phyloP scores from a whole-genome alignment of 2,113 vertebrate species.

The Edolisoma coerulescens region DNA sequence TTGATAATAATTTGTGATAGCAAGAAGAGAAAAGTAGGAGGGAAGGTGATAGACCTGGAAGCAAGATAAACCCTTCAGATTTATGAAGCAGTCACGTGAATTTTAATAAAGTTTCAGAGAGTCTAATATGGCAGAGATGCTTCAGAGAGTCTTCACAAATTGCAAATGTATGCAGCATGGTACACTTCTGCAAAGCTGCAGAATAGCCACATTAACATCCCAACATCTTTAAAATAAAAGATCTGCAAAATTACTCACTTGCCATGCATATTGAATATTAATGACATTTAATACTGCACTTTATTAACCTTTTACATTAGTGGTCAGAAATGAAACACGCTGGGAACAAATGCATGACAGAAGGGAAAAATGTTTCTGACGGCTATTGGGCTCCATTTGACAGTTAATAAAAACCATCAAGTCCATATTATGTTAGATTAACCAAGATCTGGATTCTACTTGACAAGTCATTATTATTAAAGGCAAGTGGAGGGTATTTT shows the following conservation, averaged over 20 bases:
- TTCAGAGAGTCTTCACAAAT: constrained; percentile 54
- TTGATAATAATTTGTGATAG: background rate
- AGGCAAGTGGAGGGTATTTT: constrained; percentile 81
- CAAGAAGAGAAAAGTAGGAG: background rate
- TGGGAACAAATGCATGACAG: constrained; percentile 64
- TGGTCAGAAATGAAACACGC: constrained; percentile 69
- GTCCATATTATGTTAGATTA: constrained; percentile 78
- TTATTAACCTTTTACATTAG: constrained; percentile 76
- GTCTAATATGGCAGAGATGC: constrained; percentile 8
- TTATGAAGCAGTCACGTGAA: background rate
- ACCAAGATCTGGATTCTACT: constrained; percentile 75
- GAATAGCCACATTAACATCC: constrained; percentile 42
- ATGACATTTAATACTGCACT: constrained; percentile 56
- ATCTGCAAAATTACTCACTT: constrained; percentile 61
- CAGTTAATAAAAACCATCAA: constrained; percentile 81
- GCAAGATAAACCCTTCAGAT: background rate
- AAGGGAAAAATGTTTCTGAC: constrained; percentile 65
- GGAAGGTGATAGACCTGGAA: background rate
- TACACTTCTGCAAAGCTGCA: constrained; percentile 35
- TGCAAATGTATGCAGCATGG: background rate
- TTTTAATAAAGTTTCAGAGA: constrained; percentile 40
- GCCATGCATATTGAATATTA: constrained; percentile 65
- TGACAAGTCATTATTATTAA: constrained; percentile 84
- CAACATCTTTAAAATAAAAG: constrained; percentile 58
- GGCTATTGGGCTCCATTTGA: constrained; percentile 67